Percentiles rank a stretch among this genome's conserved stretches.
Conservation (phyloP, 2,797 vertebrate species). For the Characodon lateralis region DNA sequence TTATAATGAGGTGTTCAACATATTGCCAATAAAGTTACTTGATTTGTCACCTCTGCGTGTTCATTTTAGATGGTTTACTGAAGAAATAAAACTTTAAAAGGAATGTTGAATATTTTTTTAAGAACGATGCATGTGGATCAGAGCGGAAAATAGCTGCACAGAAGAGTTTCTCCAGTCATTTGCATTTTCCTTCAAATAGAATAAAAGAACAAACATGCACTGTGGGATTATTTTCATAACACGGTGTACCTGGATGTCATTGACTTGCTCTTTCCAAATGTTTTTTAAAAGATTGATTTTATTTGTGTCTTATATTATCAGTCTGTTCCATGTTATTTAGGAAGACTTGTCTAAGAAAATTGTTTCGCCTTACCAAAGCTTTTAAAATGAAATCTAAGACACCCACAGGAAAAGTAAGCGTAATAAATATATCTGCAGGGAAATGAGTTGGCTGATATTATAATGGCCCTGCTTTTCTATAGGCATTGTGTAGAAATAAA, state of each 20-base stretch:
- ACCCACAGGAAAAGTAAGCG: background rate
- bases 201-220: background rate
- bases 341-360: too few relatives aligned
- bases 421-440: background rate
- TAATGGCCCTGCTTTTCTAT: background rate
- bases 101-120: background rate
- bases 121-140: background rate
- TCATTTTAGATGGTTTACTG: constrained; percentile 8
- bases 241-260: background rate
- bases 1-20: constrained; percentile 77
- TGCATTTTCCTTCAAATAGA: background rate
- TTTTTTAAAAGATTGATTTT: background rate
- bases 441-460: background rate
- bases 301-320: background rate
- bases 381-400: background rate
- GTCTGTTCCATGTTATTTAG: background rate
- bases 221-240: background rate
- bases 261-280: too few relatives aligned
- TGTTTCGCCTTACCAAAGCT: background rate
- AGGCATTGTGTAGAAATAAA: too few relatives aligned
- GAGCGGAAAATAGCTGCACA: background rate
- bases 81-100: background rate
- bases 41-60: constrained; percentile 27
- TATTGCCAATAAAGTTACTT: constrained; percentile 73
- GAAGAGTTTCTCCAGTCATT: background rate